Conservation (phyloP, 2,113 vertebrate species). For the Diglossa brunneiventris region DNA sequence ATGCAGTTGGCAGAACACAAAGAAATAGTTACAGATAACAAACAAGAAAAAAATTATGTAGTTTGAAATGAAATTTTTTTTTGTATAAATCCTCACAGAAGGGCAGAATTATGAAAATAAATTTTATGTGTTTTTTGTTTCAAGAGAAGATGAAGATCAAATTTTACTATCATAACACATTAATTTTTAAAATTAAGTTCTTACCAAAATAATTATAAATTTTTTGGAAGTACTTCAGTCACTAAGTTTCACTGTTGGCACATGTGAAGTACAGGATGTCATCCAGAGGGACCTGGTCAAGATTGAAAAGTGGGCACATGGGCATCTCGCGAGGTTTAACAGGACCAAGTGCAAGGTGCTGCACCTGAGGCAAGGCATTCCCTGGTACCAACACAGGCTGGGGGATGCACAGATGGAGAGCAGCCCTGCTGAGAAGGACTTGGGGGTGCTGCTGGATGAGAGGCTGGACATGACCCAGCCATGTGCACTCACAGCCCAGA, state of each 20-base stretch:
- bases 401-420: accelerated
- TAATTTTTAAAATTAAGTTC: not conserved
- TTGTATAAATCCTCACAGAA: not conserved
- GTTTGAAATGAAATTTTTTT: not conserved
- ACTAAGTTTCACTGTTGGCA: not conserved
- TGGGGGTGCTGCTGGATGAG: not conserved
- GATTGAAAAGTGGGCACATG: accelerated
- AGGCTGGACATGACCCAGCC: not conserved
- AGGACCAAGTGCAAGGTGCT: not conserved
- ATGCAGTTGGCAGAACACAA: not conserved
- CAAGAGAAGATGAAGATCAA: not conserved
- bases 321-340: accelerated
- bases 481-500: not conserved
- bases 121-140: not conserved
- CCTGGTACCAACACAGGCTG: accelerated
- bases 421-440: not conserved
- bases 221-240: not conserved
- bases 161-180: not conserved
- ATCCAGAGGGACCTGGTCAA: not conserved
- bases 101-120: not conserved
- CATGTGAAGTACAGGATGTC: accelerated
- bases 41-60: not conserved
- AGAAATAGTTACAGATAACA: not conserved
- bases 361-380: accelerated
- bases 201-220: not conserved